phyloP scores from a whole-genome alignment of 2,113 vertebrate genomes.

The Junco hyemalis region DNA sequence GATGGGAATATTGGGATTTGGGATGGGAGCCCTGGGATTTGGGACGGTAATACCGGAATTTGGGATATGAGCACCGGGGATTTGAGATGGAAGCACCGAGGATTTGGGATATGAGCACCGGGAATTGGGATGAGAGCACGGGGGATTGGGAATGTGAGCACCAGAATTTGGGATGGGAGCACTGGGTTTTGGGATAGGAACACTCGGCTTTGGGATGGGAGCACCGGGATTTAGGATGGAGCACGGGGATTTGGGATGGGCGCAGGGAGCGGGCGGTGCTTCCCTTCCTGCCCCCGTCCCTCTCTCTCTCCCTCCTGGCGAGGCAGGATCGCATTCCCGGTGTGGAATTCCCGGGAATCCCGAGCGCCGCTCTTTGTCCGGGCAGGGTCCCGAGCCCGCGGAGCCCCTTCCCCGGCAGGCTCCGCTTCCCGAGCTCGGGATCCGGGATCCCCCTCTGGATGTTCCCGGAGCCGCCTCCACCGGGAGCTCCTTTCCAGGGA shows the following conservation, averaged over 20 bases:
- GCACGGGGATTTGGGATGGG: neutral
- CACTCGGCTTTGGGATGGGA: neutral
- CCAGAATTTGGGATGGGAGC: no score
- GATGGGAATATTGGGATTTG: accelerated
- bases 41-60: neutral
- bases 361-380: conserved; percentile 41
- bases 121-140: accelerated
- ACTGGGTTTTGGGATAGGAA: neutral
- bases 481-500: neutral
- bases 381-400: conserved; percentile 41
- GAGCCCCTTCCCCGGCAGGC: conserved; percentile 27
- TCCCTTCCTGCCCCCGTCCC: neutral
- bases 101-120: accelerated
- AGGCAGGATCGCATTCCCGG: conserved; percentile 5
- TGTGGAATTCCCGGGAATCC: conserved; percentile 26
- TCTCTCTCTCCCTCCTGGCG: neutral
- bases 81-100: no score
- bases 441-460: neutral
- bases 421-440: conserved; percentile 24
- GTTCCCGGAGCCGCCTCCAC: neutral
- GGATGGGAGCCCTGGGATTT: accelerated
- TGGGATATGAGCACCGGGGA: accelerated
- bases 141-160: neutral
- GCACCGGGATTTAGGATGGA: neutral
- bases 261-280: neutral